Evolutionary conservation across 2,888 invertebrate genomes (phyloP).

Genomic region (Panopea generosa): DNA sequence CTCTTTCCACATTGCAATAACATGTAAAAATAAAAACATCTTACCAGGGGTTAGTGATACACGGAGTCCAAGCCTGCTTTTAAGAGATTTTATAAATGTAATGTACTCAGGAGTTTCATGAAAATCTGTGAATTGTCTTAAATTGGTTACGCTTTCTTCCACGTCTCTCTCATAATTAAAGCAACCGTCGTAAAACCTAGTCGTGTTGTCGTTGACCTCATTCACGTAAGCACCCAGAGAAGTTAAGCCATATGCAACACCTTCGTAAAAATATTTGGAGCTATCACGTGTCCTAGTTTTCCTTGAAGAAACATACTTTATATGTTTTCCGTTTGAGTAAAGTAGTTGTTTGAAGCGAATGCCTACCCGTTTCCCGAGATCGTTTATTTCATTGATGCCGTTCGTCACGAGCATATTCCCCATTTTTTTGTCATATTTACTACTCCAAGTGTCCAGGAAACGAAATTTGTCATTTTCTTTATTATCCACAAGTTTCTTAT

Average conservation of each 20-base stretch:
- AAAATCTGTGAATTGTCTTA: conserved; percentile 39
- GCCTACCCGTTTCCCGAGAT: conserved; percentile 32
- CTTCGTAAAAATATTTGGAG: conserved; percentile 43
- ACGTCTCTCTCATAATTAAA: conserved; percentile 29
- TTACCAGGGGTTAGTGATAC: conserved; percentile 21
- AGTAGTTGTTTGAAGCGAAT: conserved; percentile 34
- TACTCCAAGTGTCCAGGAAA: conserved; percentile 36
- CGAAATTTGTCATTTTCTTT: conserved; percentile 19
- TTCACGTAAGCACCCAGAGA: conserved; percentile 9
- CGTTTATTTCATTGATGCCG: conserved; percentile 36
- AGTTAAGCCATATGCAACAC: conserved; percentile 8
- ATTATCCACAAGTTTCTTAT: conserved; percentile 14
- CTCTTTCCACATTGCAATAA: no score
- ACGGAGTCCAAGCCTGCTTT: conserved; percentile 29
- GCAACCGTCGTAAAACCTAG: conserved; percentile 51
- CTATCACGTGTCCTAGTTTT: conserved; percentile 44
- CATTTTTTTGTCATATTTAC: conserved; percentile 20
- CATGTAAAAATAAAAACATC: no score
- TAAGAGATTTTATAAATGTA: conserved; percentile 24
- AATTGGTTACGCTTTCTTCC: conserved; percentile 33
- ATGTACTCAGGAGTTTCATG: conserved; percentile 23
- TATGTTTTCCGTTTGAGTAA: conserved; percentile 7
- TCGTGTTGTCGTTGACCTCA: conserved; percentile 24
- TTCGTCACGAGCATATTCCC: conserved; percentile 32
- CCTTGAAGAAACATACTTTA: conserved; percentile 39